Evolutionary conservation across 2,797 vertebrate species (phyloP), one percentile per base, ranked within the genome.

Genomic region (Psittacula echo): DNA sequence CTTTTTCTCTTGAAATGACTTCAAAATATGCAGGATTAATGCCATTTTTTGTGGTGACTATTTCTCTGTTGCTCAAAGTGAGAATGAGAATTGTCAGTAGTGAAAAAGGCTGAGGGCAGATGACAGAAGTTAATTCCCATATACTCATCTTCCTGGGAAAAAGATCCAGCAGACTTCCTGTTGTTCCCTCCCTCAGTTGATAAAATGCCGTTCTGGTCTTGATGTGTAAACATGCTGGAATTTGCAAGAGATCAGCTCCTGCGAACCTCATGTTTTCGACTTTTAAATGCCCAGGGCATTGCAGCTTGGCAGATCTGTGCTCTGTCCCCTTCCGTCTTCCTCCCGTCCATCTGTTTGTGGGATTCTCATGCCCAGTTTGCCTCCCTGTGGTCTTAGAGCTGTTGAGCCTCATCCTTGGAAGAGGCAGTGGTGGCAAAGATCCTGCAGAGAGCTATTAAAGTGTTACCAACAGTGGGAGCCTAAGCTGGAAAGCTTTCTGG

Each of bases 401-500:
- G 95, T 87, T 95, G 91, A 96, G 96, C 84, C 60, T 94, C 65
- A 93, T 87, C 90, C 72, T 95, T 97, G 96, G 96, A 97, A 94
- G 90, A 94, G 93, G 66, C 90, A 42, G 89, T 93, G 86, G 94
- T 96, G 94, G 96, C 94, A 97, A 85, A 92, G 92, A 96, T 96
- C 96, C 95, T 96, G 96, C 92, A 73, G 96, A 96, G 96, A 95
- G 88, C 95, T 95, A 77, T 92, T 96, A 94, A 96, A 95, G 95
- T 95, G 91, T 95, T 95, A 95, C 86, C 72, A 93, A 26, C 94
- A 78, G 81, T 24, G 81, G 93, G 93, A 96, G 37, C 22, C 16
- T 23, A 27, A 66, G 90, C 84, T 92, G 85, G 81, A 86, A 90
- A 70, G 75, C 75, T 91, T 95, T 88, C 84, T 89, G 67, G 76